Evolutionary conservation across 2,113 vertebrate genomes (phyloP).

Genomic region (Oryzias curvinotus): DNA sequence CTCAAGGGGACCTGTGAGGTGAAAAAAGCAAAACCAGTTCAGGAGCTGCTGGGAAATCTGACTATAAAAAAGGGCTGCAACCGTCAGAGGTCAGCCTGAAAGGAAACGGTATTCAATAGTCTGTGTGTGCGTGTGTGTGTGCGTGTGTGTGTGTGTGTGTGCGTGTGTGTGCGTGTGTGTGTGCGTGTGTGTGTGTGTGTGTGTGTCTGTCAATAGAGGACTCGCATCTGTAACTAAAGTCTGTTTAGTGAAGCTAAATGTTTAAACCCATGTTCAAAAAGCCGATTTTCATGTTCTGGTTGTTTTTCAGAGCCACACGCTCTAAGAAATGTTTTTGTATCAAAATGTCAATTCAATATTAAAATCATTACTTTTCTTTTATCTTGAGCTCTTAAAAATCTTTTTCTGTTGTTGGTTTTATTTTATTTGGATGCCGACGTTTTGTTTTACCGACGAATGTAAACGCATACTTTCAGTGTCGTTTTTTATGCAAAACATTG

Average conservation of each 20-base stretch:
- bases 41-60: slow-evolving; percentile 27
- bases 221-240: no score
- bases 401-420: not conserved
- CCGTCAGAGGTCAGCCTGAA: slow-evolving; percentile 24
- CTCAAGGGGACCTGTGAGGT: slow-evolving; percentile 2
- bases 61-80: slow-evolving; percentile 31
- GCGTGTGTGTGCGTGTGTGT: no score
- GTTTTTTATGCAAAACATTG: no score
- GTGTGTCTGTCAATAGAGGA: no score
- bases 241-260: no score
- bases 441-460: no score
- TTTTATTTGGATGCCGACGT: no score
- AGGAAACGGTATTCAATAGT: slow-evolving; percentile 13
- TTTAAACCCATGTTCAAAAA: no score
- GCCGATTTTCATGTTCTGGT: no score
- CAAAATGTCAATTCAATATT: slow-evolving; percentile 53
- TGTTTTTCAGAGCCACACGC: slow-evolving; percentile 9
- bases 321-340: slow-evolving; percentile 40
- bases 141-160: no score
- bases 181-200: no score
- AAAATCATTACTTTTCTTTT: slow-evolving; percentile 40
- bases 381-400: slow-evolving; percentile 6
- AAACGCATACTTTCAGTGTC: no score
- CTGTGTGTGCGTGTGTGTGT: not conserved
- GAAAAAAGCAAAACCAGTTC: slow-evolving; percentile 10